Evolutionary conservation across 2,797 vertebrate species (phyloP).

Genomic region (Nothura maculosa): DNA sequence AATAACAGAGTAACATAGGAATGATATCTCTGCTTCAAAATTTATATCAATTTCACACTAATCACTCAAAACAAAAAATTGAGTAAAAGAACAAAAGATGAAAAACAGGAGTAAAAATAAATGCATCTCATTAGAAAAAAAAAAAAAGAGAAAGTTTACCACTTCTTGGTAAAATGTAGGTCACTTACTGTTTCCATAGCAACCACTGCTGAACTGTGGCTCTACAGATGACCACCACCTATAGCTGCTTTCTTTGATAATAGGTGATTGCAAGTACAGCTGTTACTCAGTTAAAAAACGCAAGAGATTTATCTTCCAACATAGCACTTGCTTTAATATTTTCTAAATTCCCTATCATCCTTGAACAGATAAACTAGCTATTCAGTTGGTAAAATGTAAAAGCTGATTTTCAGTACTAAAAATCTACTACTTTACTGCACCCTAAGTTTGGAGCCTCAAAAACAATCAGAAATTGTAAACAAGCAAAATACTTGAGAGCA

Average conservation of each 20-base stretch:
- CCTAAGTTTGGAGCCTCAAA: not conserved
- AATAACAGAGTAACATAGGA: not conserved
- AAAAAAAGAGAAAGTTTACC: not conserved
- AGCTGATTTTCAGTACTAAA: not conserved
- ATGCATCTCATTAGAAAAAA: not conserved
- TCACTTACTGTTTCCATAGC: conserved; percentile 47
- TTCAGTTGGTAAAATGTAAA: not conserved
- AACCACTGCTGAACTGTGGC: conserved; percentile 40
- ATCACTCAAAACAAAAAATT: not conserved
- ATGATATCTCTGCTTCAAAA: not conserved
- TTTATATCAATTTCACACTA: not conserved
- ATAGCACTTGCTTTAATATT: not conserved
- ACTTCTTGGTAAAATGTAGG: conserved; percentile 49
- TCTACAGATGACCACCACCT: conserved; percentile 50
- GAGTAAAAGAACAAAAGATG: not conserved
- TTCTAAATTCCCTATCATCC: not conserved
- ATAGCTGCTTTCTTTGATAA: not conserved
- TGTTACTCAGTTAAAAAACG: not conserved
- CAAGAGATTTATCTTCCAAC: not conserved
- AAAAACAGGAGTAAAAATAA: not conserved
- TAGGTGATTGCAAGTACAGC: not conserved
- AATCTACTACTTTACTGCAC: not conserved
- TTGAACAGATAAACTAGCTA: not conserved
- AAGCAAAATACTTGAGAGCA: not conserved
- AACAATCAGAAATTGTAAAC: not conserved